Conservation (phyloP, 2,113 vertebrate species). For the Tympanuchus pallidicinctus region DNA sequence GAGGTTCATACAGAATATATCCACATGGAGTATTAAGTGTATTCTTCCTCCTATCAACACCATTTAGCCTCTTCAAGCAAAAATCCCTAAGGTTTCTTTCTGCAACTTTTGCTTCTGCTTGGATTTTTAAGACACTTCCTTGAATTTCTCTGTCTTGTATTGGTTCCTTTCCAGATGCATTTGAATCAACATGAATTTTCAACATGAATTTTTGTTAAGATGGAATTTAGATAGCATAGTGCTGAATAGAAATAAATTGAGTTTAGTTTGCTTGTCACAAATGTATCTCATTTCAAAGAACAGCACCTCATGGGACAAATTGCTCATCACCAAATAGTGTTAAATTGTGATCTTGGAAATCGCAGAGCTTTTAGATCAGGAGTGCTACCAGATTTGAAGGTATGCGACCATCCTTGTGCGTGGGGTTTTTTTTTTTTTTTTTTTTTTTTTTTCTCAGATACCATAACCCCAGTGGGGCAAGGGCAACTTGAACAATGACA, state of each 20-base stretch:
- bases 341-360: background rate
- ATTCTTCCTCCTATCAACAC: background rate
- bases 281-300: background rate
- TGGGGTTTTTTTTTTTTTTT: background rate
- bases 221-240: background rate
- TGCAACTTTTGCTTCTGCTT: background rate
- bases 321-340: background rate
- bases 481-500: background rate
- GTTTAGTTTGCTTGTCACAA: background rate
- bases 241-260: background rate
- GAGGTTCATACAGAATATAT: background rate
- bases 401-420: too few relatives aligned
- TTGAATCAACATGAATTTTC: background rate
- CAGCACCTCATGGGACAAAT: background rate
- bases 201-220: background rate
- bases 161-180: background rate
- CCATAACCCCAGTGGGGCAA: background rate
- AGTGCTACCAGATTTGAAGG: background rate
- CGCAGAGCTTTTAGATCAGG: background rate
- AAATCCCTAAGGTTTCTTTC: background rate
- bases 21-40: background rate
- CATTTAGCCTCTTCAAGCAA: background rate
- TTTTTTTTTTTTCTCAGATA: background rate
- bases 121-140: background rate
- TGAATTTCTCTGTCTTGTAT: background rate